Evolutionary conservation across 2,113 vertebrate species (phyloP), one percentile per base, ranked within the genome.

Genomic region (Pleuronectes platessa): DNA sequence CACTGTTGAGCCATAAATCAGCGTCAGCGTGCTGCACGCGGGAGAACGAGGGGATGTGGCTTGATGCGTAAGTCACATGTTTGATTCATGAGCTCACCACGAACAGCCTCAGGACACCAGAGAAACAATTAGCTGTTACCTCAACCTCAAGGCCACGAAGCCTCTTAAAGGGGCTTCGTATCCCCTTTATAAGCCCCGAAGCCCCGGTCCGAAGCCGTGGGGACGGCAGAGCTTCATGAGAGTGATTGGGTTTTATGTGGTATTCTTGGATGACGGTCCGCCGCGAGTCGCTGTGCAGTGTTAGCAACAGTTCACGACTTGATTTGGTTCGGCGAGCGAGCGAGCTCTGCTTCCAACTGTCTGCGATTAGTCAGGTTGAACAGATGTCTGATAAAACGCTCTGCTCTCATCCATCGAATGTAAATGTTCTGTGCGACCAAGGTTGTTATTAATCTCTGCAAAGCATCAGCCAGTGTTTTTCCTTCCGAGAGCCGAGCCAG

Each of bases 1-100:
- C 87, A 90, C 88, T 88, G 92, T 92, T 91, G 89, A 75, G 90
- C 86, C 81, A 78, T 94, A 94, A 94, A 94, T 94, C 92, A 93
- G 78, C 27, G 66, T 51, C 83, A 62, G 81, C 76, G 24, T 76
- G 83, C 83, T 76, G 85, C 73, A 79, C 4, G 82, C 53, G 81
- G 81, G 62, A 86, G 72, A 84, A 75, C 37, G 58, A 74, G 49
- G 71, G 84, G 84, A 88, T 85, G 84, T 85, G 88, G 85, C 90
- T 59, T 74, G 83, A 89, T 83, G 86, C 86, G 88, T 83, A 84
- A 80, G 91, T 90, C 90, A 87, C 89, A 88, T 92, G 83, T 81
- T 89, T 81, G 82, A 88, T 93, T 92, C 88, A 89, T 93, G 93
- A 93, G 89, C 79, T 93, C 89, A 92, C 58, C 61, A 78, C 12